These are phyloP conservation scores for Netelia inedita DNA, from an alignment of 2,888 invertebrate genomes.

Conservation along the genomic window DNA sequence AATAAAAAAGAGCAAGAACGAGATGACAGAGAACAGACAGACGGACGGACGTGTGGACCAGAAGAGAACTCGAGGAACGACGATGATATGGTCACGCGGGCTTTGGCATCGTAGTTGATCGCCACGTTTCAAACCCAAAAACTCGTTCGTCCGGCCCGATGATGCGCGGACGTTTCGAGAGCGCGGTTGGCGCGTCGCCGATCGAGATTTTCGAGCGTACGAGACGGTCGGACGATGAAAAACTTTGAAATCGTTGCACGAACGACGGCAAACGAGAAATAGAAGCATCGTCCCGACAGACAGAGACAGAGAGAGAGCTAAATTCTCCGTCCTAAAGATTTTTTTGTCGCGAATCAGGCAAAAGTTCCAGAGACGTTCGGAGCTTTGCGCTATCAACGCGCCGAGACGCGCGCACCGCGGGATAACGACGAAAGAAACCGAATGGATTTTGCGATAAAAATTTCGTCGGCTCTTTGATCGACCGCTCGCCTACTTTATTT, in stretches of 20 bases:
- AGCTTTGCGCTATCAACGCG: conserved; percentile 24
- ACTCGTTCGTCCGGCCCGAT: conserved; percentile 53
- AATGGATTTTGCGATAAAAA: conserved; percentile 51
- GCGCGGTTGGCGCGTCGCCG: conserved; percentile 15
- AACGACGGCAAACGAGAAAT: conserved; percentile 23
- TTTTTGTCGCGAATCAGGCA: conserved; percentile 52
- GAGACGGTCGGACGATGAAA: conserved; percentile 67
- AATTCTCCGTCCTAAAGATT: conserved; percentile 25
- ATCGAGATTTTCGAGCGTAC: conserved; percentile 65
- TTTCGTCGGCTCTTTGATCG: conserved; percentile 53
- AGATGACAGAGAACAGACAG: conserved; percentile 54
- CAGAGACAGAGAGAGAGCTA: conserved; percentile 15
- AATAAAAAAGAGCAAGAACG: conserved; percentile 14
- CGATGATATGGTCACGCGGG: conserved; percentile 34
- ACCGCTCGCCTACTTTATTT: neutral
- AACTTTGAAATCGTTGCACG: conserved; percentile 67
- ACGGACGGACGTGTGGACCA: conserved; percentile 44
- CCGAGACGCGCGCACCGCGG: neutral
- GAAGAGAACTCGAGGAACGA: conserved; percentile 29
- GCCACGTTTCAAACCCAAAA: conserved; percentile 46
- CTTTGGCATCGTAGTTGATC: conserved; percentile 27
- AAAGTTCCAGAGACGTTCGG: conserved; percentile 41
- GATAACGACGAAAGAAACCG: conserved; percentile 38
- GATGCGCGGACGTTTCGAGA: conserved; percentile 15
- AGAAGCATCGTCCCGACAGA: conserved; percentile 6